A percentile compares a stretch with the other conserved stretches of the same genome.
These are phyloP conservation scores for Irena cyanogastra DNA, from an alignment of 2,113 vertebrate genomes.

Conservation along the genomic window DNA sequence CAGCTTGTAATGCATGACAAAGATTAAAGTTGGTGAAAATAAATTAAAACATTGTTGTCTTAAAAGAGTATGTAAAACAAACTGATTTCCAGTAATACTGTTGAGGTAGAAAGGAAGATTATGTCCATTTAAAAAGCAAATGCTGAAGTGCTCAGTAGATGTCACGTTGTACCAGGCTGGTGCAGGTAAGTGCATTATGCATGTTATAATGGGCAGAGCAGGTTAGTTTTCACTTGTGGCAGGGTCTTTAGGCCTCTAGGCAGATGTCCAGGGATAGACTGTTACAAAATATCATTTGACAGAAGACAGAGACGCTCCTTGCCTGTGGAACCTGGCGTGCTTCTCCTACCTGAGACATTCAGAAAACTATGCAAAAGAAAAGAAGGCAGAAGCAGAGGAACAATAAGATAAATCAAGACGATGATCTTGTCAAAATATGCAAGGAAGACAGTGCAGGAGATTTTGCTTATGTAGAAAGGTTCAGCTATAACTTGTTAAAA, in stretches of 20 bases:
- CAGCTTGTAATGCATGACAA: not conserved
- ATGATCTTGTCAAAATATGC: not conserved
- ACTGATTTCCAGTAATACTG: not conserved
- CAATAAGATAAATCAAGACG: not conserved
- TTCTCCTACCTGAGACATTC: not conserved
- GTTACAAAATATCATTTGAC: not conserved
- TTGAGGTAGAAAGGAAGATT: not conserved
- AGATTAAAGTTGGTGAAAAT: not conserved
- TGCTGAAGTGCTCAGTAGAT: not conserved
- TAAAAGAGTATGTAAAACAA: not conserved
- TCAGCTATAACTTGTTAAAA: not conserved
- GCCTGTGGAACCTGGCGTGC: not conserved
- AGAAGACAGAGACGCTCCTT: not conserved
- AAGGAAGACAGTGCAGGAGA: not conserved
- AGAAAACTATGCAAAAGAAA: not conserved
- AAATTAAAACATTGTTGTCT: not conserved
- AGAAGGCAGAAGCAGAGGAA: not conserved
- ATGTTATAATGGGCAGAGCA: not conserved
- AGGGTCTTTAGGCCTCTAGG: not conserved
- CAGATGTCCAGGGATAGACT: not conserved
- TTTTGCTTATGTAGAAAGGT: not conserved
- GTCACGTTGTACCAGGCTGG: rapidly evolving
- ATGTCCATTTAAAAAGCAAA: not conserved
- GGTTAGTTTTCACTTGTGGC: not conserved
- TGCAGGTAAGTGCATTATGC: not conserved